Evolutionary conservation across 2,797 vertebrate species (phyloP).

Genomic region (Eulemur coronatus): DNA sequence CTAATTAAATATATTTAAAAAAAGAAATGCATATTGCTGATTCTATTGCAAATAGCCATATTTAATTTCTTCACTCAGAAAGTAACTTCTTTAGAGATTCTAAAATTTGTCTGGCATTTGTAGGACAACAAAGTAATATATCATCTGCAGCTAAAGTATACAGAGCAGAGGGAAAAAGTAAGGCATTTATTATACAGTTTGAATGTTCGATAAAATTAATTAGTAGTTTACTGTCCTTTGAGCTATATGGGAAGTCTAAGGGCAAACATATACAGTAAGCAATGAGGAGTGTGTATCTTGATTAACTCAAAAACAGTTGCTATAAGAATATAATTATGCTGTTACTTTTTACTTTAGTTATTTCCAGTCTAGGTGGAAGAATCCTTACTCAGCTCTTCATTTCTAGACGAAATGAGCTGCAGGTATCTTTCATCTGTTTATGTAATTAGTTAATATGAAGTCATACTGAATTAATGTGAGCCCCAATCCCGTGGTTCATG

Average conservation of each 20-base stretch:
- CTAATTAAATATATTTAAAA: not conserved
- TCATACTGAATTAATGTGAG: not conserved
- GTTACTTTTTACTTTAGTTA: not conserved
- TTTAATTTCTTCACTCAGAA: not conserved
- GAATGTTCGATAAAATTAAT: constrained; percentile 46
- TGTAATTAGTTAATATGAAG: not conserved
- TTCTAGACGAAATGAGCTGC: not conserved
- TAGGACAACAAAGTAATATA: not conserved
- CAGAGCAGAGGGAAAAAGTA: not conserved
- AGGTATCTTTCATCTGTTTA: not conserved
- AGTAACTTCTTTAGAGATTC: constrained; percentile 24
- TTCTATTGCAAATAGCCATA: not conserved
- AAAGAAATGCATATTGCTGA: not conserved
- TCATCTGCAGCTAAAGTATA: constrained; percentile 17
- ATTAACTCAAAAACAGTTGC: not conserved
- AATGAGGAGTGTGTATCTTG: not conserved
- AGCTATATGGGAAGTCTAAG: not conserved
- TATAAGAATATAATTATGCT: not conserved
- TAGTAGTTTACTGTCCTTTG: constrained; percentile 4
- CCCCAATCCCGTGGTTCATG: not conserved
- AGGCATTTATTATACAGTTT: not conserved
- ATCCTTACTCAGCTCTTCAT: not conserved
- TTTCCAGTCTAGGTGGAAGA: not conserved
- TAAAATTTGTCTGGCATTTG: constrained; percentile 13
- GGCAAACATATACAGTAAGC: not conserved